Conservation (phyloP, 2,113 vertebrate genomes). For the Bubo blakistoni region DNA sequence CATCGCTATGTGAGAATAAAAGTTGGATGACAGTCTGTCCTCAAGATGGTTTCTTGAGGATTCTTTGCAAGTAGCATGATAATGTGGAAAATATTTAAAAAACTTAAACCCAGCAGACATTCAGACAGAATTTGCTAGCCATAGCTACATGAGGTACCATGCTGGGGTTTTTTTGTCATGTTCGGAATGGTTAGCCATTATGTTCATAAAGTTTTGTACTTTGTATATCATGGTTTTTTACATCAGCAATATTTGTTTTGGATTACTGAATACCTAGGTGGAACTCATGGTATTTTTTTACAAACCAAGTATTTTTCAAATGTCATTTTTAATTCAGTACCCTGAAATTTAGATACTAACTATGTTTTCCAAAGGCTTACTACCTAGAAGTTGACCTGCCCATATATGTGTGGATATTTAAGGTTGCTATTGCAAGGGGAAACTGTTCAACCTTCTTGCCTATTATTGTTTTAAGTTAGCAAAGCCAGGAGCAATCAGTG, state of each 20-base stretch:
- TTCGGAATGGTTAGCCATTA: not conserved
- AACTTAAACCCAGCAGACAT: not conserved
- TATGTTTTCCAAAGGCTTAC: not conserved
- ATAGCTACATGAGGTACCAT: not conserved
- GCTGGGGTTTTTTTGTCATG: fast-evolving
- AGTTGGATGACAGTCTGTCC: not conserved
- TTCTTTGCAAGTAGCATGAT: not conserved
- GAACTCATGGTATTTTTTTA: not conserved
- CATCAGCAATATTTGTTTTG: not conserved
- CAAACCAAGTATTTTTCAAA: not conserved
- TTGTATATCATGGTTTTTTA: fast-evolving
- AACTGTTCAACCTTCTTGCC: not conserved
- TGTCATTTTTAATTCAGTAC: not conserved
- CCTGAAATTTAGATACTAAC: not conserved
- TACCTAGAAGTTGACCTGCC: not conserved
- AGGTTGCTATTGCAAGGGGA: not conserved
- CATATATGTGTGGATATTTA: not conserved
- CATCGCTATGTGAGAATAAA: not conserved
- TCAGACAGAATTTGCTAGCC: not conserved
- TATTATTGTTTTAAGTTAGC: not conserved
- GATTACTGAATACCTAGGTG: not conserved
- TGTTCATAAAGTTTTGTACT: not conserved
- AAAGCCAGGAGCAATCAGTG: not conserved
- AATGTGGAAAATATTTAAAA: not conserved
- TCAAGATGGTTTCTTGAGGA: not conserved